Evolutionary conservation across 30 jellyfish, hydroid and myxozoan genomes (phyloP), one percentile per base, ranked within the genome.

Genomic region (Pelagia noctiluca): DNA sequence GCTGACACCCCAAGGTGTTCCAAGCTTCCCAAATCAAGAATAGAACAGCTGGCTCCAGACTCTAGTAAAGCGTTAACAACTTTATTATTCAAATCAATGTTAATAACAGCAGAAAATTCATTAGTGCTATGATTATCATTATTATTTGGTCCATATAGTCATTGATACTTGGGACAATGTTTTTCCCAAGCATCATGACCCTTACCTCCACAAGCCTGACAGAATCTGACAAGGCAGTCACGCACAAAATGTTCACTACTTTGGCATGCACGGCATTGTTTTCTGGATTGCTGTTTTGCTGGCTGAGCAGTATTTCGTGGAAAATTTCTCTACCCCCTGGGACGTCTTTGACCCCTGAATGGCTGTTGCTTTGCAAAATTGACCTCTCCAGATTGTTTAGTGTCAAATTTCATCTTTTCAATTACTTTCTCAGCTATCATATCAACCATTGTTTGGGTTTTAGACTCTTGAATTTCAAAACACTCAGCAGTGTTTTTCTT

Each of bases 101-200:
- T 33, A n/a, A 83, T 37, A 34, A 83, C 82, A 0, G 93, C 84
- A 34, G 86, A 83, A 70, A 82, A 83, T 3, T 37, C 32, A 29
- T 60, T 53, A 2, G 31, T 8, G 37, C n/a, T 30, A n/a, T 18
- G 26, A 3, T 16, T 49, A 11, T 42, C 32, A 1, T 23, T 30
- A 31, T 53, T 70, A 21, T 30, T 35, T 28, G 49, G 84, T 1
- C 50, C 80, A 36, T 60, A 53, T 82, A 66, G 85, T 82, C 78
- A 68, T 68, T 65, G 78, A 52, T 34, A 66, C 26, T 82, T 82
- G 2, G 92, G 78, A 80, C 92, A 66, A 10, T 63, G 29, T 65
- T 49, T 68, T 65, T 68, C 79, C 92, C 92, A 82, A 11, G 86
- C 65, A 22, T 66, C 85, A 24, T 82, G 92, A 32, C 92, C 85